These are phyloP conservation scores for Hemicordylus capensis DNA, from an alignment of 2,113 vertebrate species.

Conservation along the genomic window DNA sequence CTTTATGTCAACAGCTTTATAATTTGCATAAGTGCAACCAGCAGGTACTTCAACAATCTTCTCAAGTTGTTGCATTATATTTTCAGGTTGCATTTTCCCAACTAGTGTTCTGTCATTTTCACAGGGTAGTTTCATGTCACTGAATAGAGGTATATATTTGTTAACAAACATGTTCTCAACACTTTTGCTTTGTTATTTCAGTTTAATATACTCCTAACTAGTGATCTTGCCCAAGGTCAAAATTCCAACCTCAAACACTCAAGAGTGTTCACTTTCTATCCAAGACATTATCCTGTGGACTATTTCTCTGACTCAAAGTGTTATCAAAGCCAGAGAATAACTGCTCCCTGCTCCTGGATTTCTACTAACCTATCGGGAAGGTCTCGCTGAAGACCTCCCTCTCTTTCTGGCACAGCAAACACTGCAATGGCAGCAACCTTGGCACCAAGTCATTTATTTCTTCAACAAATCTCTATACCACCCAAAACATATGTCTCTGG, in stretches of 20 bases:
- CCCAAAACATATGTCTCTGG: no score
- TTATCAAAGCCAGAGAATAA: no score
- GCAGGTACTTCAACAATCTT: conserved; percentile 52
- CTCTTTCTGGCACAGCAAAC: no score
- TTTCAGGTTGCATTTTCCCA: conserved; percentile 25
- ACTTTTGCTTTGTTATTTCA: neutral
- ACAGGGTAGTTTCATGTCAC: conserved; percentile 20
- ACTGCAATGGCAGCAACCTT: no score
- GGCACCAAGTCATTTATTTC: no score
- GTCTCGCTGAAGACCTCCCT: no score
- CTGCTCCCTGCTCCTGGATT: no score
- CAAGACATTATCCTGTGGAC: neutral
- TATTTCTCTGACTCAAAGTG: neutral
- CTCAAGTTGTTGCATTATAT: conserved; percentile 38
- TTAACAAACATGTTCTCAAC: no score
- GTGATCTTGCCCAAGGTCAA: neutral
- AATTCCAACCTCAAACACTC: neutral
- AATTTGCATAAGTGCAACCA: conserved; percentile 60
- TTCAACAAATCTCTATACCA: no score
- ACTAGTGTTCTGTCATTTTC: conserved; percentile 38
- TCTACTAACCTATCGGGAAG: no score
- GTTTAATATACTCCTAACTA: neutral
- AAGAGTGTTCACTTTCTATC: neutral
- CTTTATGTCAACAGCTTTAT: conserved; percentile 40
- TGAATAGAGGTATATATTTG: neutral